phyloP scores from a whole-genome alignment of 53 echinoderm and acorn worm genomes.

The Temnopleurus reevesii region DNA sequence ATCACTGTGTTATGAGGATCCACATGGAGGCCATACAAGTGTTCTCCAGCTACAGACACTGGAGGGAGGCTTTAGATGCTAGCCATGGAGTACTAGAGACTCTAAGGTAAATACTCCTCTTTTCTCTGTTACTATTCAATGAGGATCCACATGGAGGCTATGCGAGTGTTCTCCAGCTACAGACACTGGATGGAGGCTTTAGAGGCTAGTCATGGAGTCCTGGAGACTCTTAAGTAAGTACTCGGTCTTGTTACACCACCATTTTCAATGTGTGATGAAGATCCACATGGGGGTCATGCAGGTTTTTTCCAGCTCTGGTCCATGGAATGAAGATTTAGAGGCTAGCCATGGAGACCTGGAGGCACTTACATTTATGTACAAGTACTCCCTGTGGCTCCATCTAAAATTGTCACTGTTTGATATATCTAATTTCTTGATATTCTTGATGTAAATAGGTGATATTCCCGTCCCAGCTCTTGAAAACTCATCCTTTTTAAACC shows the following conservation, averaged over 20 bases:
- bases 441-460: too few species aligned
- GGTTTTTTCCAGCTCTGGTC: too few species aligned
- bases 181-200: conserved; percentile 9
- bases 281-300: too few species aligned
- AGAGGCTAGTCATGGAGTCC: neutral
- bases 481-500: too few species aligned
- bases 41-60: neutral
- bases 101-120: neutral
- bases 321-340: neutral
- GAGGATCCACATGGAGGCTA: too few species aligned
- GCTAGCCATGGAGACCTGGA: neutral
- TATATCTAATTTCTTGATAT: too few species aligned
- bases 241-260: too few species aligned
- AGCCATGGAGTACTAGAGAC: conserved; percentile 21
- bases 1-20: conserved; percentile 7
- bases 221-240: neutral
- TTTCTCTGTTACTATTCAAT: too few species aligned
- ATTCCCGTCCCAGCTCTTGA: too few species aligned
- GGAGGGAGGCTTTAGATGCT: conserved; percentile 22
- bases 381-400: neutral
- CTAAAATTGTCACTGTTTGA: too few species aligned
- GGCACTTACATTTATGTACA: conserved; percentile 1
- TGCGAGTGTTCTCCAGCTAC: too few species aligned
- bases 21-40: conserved; percentile 9
- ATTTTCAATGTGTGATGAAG: too few species aligned